These are phyloP conservation scores for Esox niger DNA, from an alignment of 2,113 vertebrate species.

Conservation along the genomic window DNA sequence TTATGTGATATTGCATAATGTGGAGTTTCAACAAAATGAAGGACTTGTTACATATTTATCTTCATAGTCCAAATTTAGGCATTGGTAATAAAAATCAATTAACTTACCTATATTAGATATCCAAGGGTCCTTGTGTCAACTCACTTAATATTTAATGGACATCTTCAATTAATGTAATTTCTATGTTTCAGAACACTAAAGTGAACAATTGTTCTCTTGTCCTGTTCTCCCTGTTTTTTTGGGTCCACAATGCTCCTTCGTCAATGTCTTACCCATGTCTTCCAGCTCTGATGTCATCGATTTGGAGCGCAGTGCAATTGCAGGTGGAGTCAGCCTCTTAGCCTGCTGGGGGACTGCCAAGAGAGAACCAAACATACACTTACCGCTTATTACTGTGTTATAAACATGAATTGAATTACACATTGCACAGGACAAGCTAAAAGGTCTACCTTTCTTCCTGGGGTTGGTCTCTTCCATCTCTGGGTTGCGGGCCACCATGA, in stretches of 20 bases:
- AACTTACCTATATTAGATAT: slow-evolving; percentile 12
- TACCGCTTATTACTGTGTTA: slow-evolving; percentile 40
- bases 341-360: slow-evolving; percentile 82
- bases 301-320: slow-evolving; percentile 89
- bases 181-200: background rate
- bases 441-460: slow-evolving; percentile 81
- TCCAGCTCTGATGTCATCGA: slow-evolving; percentile 95
- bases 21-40: background rate
- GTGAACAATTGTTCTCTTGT: slow-evolving; percentile 5
- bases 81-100: slow-evolving; percentile 6
- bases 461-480: slow-evolving; percentile 83
- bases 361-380: slow-evolving; percentile 48
- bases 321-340: slow-evolving; percentile 85
- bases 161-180: background rate
- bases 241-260: background rate
- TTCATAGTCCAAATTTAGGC: background rate
- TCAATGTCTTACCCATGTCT: slow-evolving; percentile 82
- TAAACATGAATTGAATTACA: slow-evolving; percentile 25
- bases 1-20: background rate
- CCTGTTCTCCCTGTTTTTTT: slow-evolving; percentile 2
- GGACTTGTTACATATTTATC: background rate
- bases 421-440: background rate
- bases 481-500: slow-evolving; percentile 90
- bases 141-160: slow-evolving; percentile 37
- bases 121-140: slow-evolving; percentile 29